Base-by-base conservation (phyloP, 2,888 invertebrate species). In the Hermaeophaga mercurialis region DNA sequence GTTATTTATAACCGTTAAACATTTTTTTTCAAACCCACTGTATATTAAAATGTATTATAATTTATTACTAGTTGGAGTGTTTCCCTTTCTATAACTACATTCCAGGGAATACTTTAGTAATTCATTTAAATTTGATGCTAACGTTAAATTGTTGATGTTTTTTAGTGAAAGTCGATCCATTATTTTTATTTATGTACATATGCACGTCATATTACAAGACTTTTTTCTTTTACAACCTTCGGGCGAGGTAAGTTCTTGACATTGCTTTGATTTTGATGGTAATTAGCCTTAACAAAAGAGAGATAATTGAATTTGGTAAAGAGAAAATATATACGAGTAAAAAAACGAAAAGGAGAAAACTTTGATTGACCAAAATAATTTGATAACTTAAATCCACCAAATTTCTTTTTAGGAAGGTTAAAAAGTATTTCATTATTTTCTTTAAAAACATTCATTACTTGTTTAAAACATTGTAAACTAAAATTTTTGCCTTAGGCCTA, bases 1-100 rank as follows among this genome's bases (percentile, higher is more conserved):
- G n/a, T n/a, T n/a, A n/a, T n/a, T n/a, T n/a, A n/a, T n/a, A n/a
- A n/a, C n/a, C n/a, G n/a, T n/a, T n/a, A n/a, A n/a, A n/a, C n/a
- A n/a, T n/a, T n/a, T n/a, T n/a, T 28, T 28, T 28, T 28, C 9
- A n/a, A n/a, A 28, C 28, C 7, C 2, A 9, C 28, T 2, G 28
- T 28, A 28, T 28, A 28, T 6, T 7, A 28, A 28, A 5, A 22
- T 26, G 28, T 9, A 28, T 44, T 44, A 44, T 28, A 9, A 9
- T 28, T 28, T 31, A 45, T 18, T 17, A 45, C 44, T 33, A 33
- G 45, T 45, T 33, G 3, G 28, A 11, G 1, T 39, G 9, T n/a
- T 45, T 45, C 45, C 45, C 33, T 45, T 45, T 45, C 33, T 45
- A 45, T 45, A 33, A 45, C 3, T 19, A 15, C 31, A 19, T 18